Evolutionary conservation across 2,797 vertebrate species (phyloP), one percentile per base, ranked within the genome.

Genomic region (Ctenopoma multispine): DNA sequence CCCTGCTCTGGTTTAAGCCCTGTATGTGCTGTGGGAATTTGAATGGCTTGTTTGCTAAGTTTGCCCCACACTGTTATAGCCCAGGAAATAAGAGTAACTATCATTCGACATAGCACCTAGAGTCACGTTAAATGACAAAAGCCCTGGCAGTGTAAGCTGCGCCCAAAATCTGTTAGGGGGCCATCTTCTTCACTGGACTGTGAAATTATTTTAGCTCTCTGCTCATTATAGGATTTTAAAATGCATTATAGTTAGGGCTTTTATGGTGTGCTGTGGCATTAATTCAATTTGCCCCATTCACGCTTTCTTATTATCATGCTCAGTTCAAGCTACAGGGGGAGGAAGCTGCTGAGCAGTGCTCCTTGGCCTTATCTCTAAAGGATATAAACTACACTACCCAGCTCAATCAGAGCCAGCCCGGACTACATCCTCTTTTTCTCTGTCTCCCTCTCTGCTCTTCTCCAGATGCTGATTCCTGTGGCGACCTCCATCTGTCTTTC

Each of bases 241-340:
- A 93, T 92, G 91, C 91, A 91, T 92, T 92, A 93, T 90, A 92
- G 90, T 93, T 90, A 86, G 89, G 81, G 90, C 90, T 90, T 90
- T 92, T 92, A 92, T 91, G 90, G 88, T 89, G 91, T 89, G 90
- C 89, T 13, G 89, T 83, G 11, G 89, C 86, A 92, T 93, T 93
- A 93, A 93, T 93, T 93, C 90, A 93, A 93, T 93, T 93, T 93
- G 89, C 90, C 89, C 89, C 85, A 92, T 91, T 92, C 92, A 92
- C 88, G 69, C 83, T 86, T 86, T 90, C 80, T 84, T 92, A 92
- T 90, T 90, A 92, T 91, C 88, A 78, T 17, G 47, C 86, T 89
- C 85, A 44, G 87, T 85, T 88, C 83, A 67, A 89, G 88, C 90
- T 90, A 90, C 84, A 89, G 87, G 85, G 80, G 82, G 77, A 87